Percentiles rank a stretch among this genome's conserved stretches.
Evolutionary conservation across 1,140 invertebrate species (phyloP).

Genomic region (Drosophila nigrodunni): DNA sequence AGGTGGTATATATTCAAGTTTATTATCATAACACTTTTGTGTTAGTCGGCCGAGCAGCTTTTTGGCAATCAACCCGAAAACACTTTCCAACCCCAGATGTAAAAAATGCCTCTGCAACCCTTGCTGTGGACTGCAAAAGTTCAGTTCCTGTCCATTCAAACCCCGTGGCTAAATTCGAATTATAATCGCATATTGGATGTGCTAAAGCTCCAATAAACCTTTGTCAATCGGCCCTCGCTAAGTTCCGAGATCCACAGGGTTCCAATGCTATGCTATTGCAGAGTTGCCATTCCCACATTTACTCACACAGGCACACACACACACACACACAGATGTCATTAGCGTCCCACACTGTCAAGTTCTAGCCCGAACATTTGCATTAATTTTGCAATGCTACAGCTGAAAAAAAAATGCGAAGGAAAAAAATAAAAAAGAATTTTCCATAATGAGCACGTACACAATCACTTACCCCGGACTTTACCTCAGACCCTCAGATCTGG

Average conservation of each 20-base stretch:
- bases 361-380: conserved; percentile 61
- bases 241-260: conserved; percentile 20
- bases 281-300: conserved; percentile 11
- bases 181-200: conserved; percentile 77
- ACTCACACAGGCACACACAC: background rate
- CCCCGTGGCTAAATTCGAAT: conserved; percentile 77
- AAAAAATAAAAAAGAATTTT: conserved; percentile 68
- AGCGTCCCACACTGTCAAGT: conserved; percentile 54
- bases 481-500: conserved; percentile 34
- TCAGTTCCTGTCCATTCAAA: conserved; percentile 27
- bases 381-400: conserved; percentile 63
- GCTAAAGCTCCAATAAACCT: conserved; percentile 78
- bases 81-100: conserved; percentile 66
- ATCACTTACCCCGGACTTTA: conserved; percentile 76
- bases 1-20: background rate
- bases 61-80: conserved; percentile 51
- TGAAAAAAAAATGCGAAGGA: conserved; percentile 19
- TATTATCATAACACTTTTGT: conserved; percentile 44
- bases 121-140: background rate
- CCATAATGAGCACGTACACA: conserved; percentile 83
- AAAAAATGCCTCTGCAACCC: conserved; percentile 32
- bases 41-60: conserved; percentile 23
- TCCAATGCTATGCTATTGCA: background rate
- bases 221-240: conserved; percentile 66
- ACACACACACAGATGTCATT: conserved; percentile 55